Base-by-base conservation (phyloP, 1,140 invertebrate species). In the Pinna nobilis region DNA sequence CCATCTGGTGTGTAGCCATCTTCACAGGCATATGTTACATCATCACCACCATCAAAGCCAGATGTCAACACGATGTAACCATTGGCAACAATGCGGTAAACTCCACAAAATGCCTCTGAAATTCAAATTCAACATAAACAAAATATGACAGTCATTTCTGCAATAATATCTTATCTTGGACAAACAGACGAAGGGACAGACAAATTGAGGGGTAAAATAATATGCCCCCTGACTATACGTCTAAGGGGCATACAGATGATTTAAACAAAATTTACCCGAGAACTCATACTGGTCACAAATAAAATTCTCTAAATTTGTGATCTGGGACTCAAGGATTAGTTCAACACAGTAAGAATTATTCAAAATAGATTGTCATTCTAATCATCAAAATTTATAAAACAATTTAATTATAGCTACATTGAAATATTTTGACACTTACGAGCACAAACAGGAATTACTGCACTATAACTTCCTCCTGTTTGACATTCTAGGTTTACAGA, bases 21-120 rank as follows among this genome's bases (percentile, higher is more conserved):
- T 1, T 67, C 55, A 68, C 77, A 79, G 23, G 41, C 4, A 55
- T 79, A 79, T 6, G 44, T 61, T 2, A 65, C 77, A 33, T 51
- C 37, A 47, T 73, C 61, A 2, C 74, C 74, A 20, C 69, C 70
- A 61, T 63, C 70, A 5, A 72, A 23, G 13, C 74, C 74, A 32
- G 47, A 50, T 20, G 57, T 60, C 13, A 53, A 41, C 39, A 57
- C 23, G 41, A 79, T 57, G 67, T 70, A 76, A 39, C 70, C 74
- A 53, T 79, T 72, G 3, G 4, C 20, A n/a, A 79, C 47, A 32
- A 39, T 4, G 13, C 64, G 66, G 6, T 61, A 57, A 7, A 55
- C 33, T 28, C 74, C 74, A 61, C 77, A 79, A 51, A 74, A 73
- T 41, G 71, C 70, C 25, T 68, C 77, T 78, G 30, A 9, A 67